Conservation (phyloP, 2,888 invertebrate species). For the Prosopocoilus inquinatus region DNA sequence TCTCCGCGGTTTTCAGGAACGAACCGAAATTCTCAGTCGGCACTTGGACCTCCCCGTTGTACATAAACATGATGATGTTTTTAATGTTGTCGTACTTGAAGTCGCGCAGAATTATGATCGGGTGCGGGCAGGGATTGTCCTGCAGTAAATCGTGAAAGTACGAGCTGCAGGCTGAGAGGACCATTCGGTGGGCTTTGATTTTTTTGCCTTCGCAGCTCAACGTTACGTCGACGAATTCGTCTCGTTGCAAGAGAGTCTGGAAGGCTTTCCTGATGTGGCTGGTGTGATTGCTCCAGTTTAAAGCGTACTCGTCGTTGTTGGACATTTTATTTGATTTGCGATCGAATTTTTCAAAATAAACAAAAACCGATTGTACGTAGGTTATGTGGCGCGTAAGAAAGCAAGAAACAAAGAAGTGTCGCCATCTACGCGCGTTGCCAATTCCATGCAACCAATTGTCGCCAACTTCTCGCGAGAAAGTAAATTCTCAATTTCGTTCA, state of each 20-base stretch:
- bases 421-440: no score
- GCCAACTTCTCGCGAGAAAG: no score
- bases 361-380: no score
- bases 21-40: slow-evolving; percentile 62
- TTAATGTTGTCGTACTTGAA: slow-evolving; percentile 63
- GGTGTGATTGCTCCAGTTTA: slow-evolving; percentile 86
- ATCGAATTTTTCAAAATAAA: no score
- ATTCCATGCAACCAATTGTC: no score
- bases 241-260: slow-evolving; percentile 66
- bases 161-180: slow-evolving; percentile 79
- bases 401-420: no score
- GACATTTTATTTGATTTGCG: slow-evolving; percentile 18
- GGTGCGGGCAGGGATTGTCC: slow-evolving; percentile 69
- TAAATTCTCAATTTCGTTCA: no score
- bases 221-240: slow-evolving; percentile 80
- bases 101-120: slow-evolving; percentile 67
- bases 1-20: slow-evolving; percentile 63
- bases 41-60: slow-evolving; percentile 68
- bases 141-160: slow-evolving; percentile 61
- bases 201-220: slow-evolving; percentile 81
- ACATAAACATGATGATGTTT: slow-evolving; percentile 66
- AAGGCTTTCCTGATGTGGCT: slow-evolving; percentile 78
- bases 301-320: slow-evolving; percentile 65
- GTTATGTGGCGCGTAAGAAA: no score
- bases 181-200: slow-evolving; percentile 81